Percentiles rank a stretch among this genome's conserved stretches.
Evolutionary conservation across 2,888 invertebrate species (phyloP).

Genomic region (Celastrina argiolus): DNA sequence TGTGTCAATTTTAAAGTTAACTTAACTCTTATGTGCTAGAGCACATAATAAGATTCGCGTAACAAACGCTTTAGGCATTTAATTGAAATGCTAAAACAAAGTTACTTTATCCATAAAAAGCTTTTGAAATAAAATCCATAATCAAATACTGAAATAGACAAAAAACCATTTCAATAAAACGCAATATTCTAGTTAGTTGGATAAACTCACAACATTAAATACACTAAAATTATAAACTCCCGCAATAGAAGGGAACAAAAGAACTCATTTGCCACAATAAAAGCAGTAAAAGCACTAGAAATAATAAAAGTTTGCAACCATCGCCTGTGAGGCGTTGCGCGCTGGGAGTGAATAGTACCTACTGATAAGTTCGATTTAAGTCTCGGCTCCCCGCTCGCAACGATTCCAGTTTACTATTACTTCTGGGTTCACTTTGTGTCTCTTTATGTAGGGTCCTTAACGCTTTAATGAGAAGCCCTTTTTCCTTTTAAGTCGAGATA

Average conservation of each 20-base stretch:
- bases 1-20: constrained; percentile 20
- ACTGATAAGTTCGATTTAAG: constrained; percentile 36
- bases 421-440: constrained; percentile 39
- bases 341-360: constrained; percentile 37
- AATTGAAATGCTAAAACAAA: too few species aligned
- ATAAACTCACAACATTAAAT: constrained; percentile 12
- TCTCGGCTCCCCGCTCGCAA: constrained; percentile 42
- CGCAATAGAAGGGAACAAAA: constrained; percentile 42
- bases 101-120: too few species aligned
- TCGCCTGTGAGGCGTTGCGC: constrained; percentile 56
- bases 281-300: constrained; percentile 53
- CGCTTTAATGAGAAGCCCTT: constrained; percentile 35
- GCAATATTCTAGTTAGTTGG: constrained; percentile 7
- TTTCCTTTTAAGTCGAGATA: constrained; percentile 21
- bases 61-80: too few species aligned
- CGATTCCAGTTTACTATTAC: constrained; percentile 58
- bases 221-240: constrained; percentile 20
- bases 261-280: constrained; percentile 45
- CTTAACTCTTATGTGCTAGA: constrained; percentile 22
- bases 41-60: neutral
- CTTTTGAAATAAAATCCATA: neutral
- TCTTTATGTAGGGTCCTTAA: constrained; percentile 39
- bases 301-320: constrained; percentile 66
- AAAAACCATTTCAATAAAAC: neutral
- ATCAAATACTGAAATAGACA: neutral